These are phyloP conservation scores for Meda fulgida DNA, from an alignment of 2,797 vertebrate genomes.

Conservation along the genomic window DNA sequence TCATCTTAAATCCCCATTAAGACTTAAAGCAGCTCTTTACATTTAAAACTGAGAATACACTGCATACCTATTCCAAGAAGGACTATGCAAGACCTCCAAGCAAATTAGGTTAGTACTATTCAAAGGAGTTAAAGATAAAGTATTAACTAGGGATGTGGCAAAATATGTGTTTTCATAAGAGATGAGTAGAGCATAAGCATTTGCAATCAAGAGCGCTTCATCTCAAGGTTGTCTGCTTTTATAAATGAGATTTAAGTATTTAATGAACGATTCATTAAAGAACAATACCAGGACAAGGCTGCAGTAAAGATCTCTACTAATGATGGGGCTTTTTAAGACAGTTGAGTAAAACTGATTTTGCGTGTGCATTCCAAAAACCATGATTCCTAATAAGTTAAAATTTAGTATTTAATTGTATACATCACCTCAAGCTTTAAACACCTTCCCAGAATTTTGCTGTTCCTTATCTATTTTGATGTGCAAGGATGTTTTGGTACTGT, in stretches of 20 bases:
- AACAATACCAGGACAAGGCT: conserved; percentile 23
- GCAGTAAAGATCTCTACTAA: conserved; percentile 4
- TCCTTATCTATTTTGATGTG: not conserved
- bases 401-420: not conserved
- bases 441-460: not conserved
- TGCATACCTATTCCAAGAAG: conserved; percentile 52
- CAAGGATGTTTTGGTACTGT: not conserved
- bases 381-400: not conserved
- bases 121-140: conserved; percentile 21
- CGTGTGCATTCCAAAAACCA: not conserved
- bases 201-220: conserved; percentile 23
- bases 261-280: conserved; percentile 29
- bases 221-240: conserved; percentile 11
- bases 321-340: not conserved
- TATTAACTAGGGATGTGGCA: conserved; percentile 11
- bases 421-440: not conserved
- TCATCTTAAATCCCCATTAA: conserved; percentile 29
- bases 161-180: conserved; percentile 25
- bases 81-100: conserved; percentile 29
- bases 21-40: conserved; percentile 45
- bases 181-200: not conserved
- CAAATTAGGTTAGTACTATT: conserved; percentile 44
- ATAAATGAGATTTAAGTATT: conserved; percentile 34
- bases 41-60: conserved; percentile 51
- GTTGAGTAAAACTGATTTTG: not conserved